Evolutionary conservation across 2,888 invertebrate species (phyloP).

Genomic region (Sericinus montela): DNA sequence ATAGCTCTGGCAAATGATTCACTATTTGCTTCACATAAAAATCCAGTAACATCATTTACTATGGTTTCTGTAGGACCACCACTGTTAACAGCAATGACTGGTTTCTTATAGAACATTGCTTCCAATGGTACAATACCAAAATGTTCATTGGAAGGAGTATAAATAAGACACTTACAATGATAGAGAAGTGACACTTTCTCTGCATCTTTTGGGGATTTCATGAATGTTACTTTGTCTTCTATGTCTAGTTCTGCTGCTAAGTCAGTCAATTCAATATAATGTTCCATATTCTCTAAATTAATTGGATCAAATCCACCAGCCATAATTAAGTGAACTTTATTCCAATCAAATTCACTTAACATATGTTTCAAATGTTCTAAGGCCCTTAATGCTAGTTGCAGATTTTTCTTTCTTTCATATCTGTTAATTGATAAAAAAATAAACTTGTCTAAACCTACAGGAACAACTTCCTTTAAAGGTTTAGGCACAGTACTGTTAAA

Average conservation of each 20-base stretch:
- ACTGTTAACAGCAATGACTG: constrained; percentile 96
- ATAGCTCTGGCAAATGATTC: constrained; percentile 89
- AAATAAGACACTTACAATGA: constrained; percentile 88
- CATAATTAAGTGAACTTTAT: constrained; percentile 89
- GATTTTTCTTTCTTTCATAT: constrained; percentile 97
- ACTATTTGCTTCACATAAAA: constrained; percentile 84
- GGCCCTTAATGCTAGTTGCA: constrained; percentile 91
- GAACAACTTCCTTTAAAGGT: constrained; percentile 71
- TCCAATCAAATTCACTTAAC: constrained; percentile 78
- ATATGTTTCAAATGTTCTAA: constrained; percentile 82
- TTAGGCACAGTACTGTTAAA: constrained; percentile 79
- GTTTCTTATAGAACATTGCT: constrained; percentile 96
- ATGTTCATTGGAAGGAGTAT: constrained; percentile 98
- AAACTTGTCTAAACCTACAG: constrained; percentile 77
- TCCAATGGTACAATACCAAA: constrained; percentile 99
- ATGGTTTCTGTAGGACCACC: constrained; percentile 98
- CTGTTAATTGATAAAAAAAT: constrained; percentile 97
- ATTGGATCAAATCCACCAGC: constrained; percentile 98
- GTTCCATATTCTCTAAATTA: constrained; percentile 91
- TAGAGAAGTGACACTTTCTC: constrained; percentile 91
- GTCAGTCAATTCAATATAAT: constrained; percentile 86
- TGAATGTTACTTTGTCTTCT: constrained; percentile 86
- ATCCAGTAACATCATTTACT: constrained; percentile 88
- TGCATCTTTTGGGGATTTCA: constrained; percentile 92
- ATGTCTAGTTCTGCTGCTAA: constrained; percentile 83